Base-by-base conservation (phyloP, 2,797 vertebrate species). In the Sandelia bainsii region DNA sequence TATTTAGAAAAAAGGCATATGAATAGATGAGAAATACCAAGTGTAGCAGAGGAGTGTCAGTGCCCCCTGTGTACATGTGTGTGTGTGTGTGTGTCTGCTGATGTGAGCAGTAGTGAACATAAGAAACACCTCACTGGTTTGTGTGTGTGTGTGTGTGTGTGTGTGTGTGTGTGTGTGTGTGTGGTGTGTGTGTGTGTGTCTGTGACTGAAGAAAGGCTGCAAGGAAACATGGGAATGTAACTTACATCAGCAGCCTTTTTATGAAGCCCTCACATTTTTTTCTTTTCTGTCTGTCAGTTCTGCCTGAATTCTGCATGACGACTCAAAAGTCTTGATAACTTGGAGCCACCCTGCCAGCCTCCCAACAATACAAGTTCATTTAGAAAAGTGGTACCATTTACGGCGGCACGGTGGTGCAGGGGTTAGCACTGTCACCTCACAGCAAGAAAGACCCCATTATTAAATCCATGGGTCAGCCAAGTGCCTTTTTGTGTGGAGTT, bases 1-100 rank as follows among this genome's bases (percentile, higher is more conserved):
- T 93, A 94, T 94, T 94, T 90, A 94, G 84, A 80, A 82, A 90
- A 91, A 93, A 89, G 83, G 78, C 86, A 72, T 81, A 87, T 68
- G 77, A 85, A 92, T 80, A 90, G 87, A 91, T 83, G 81, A 89
- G 86, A 81, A 81, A 85, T 61, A 71, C 77, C 73, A 70, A 83
- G 90, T 86, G 82, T 83, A 78, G 80, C 83, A 71, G 81, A 83
- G 84, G 80, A 79, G 81, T 85, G 90, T 85, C 84, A 74, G 85
- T 77, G 80, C 58, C 79, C 62, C 70, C 50, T 64, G 70, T 66
- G 83, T 79, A 59, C 46, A 11, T 62, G 37, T 66, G 42, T 50
- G 46, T 71, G 51, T 37, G 64, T 53, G 72, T 79, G 59, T 82
- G 77, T 79, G 74, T 69, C 29, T 70, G 69, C 39, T 87, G 65